Conservation (phyloP, 2,113 vertebrate species). For the Microcebus griseorufus region DNA sequence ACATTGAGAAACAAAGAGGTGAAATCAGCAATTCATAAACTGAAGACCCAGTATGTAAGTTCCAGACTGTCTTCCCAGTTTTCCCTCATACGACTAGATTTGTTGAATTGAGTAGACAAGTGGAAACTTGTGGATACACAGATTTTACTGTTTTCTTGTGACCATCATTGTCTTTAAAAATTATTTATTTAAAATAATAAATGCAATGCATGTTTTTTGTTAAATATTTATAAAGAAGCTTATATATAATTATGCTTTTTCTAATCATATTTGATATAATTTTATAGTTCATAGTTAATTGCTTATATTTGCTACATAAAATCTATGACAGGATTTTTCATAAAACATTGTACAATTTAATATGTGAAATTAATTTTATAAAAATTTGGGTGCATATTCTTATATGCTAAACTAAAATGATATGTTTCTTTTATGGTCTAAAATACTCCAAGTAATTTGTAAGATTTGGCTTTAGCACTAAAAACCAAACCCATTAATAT, state of each 20-base stretch:
- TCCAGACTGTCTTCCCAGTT: background rate
- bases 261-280: background rate
- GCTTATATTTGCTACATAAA: background rate
- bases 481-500: slow-evolving; percentile 70
- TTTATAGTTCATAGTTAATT: background rate
- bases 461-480: slow-evolving; percentile 69
- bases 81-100: background rate
- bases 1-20: slow-evolving; percentile 68
- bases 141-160: background rate
- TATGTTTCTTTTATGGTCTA: background rate
- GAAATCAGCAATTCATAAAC: slow-evolving; percentile 45
- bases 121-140: background rate
- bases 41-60: background rate
- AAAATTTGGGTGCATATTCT: background rate
- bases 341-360: background rate
- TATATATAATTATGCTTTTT: background rate
- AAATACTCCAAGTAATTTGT: slow-evolving; percentile 44
- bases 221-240: background rate
- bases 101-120: background rate
- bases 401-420: background rate
- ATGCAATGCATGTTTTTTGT: background rate
- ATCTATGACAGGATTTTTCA: background rate
- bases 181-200: background rate
- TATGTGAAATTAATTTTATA: background rate
- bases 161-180: background rate